Evolutionary conservation across 2,888 invertebrate genomes (phyloP), one percentile per base, ranked within the genome.

Genomic region (Phortica okadai): DNA sequence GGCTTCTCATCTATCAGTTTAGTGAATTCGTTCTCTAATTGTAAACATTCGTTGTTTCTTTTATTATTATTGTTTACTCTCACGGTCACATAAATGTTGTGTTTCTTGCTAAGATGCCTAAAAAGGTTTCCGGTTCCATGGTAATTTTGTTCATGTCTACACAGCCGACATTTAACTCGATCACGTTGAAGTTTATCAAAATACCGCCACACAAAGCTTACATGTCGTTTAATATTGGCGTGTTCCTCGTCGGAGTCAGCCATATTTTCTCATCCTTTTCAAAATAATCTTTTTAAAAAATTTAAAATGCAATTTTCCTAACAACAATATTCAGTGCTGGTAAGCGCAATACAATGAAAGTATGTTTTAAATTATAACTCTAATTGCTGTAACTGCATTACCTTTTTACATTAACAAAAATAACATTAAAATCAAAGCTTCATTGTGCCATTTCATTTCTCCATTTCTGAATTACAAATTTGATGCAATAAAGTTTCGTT

Each of bases 131-230:
- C 44, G 1, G 67, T 67, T 0, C 44, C 44, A 8, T 67, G n/a
- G 6, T 16, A 16, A 16, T 67, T 67, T 21, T 16, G 67, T 44
- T 44, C 44, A 14, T 16, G 16, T 5, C 14, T 21, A 21, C 67
- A 67, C n/a, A 67, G 14, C 7, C 14, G 33, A 41, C 67, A 67
- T 6, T n/a, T 33, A 6, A 67, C n/a, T 6, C 44, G 44, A 67
- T 44, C 44, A 16, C 44, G 64, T 8, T 14, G 10, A 7, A 67
- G n/a, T 44, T 67, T 67, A 6, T 67, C 44, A 67, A 67, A 67
- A 11, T 44, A 67, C 11, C 42, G 67, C 67, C 67, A 67, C 6
- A 16, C 44, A 44, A 44, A n/a, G 42, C 44, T 44, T 6, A 16
- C 67, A 3, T 44, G 44, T 42, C 67, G n/a, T 16, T 10, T 41